phyloP scores from a whole-genome alignment of 2,797 vertebrate species.

The Gymnoscopelus braueri region DNA sequence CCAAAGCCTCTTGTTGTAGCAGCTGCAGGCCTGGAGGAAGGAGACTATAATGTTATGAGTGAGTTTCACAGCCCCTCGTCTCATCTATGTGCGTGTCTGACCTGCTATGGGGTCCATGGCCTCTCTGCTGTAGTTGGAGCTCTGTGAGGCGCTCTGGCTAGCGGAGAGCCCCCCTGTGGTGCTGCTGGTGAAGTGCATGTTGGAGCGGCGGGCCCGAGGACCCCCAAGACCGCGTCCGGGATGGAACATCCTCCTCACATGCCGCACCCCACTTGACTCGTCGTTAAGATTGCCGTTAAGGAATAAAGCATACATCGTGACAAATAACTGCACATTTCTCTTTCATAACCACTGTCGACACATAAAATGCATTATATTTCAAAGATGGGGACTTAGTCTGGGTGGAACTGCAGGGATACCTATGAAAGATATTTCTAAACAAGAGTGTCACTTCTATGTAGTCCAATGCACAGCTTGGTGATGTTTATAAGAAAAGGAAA shows the following conservation, averaged over 20 bases:
- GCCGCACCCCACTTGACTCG: slow-evolving; percentile 98
- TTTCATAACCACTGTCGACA: too few species aligned
- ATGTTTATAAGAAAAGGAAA: too few species aligned
- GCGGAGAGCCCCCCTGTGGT: slow-evolving; percentile 95
- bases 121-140: slow-evolving; percentile 99
- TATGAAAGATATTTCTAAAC: too few species aligned
- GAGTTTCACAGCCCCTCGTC: too few species aligned
- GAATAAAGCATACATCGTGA: slow-evolving; percentile 39
- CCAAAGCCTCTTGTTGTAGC: slow-evolving; percentile 12
- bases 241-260: slow-evolving; percentile 99
- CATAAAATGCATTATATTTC: too few species aligned
- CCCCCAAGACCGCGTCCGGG: slow-evolving; percentile 95
- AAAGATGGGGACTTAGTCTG: too few species aligned
- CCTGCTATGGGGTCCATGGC: slow-evolving; percentile 99
- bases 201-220: slow-evolving; percentile 94
- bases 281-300: slow-evolving; percentile 87
- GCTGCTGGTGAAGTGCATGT: slow-evolving; percentile 99
- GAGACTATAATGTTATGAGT: not conserved
- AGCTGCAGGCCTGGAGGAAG: not conserved
- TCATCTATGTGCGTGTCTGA: slow-evolving; percentile 65
- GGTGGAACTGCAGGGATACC: too few species aligned
- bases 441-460: too few species aligned
- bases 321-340: too few species aligned
- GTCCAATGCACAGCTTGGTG: too few species aligned
- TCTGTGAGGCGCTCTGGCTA: slow-evolving; percentile 96